phyloP scores from a whole-genome alignment of 2,888 invertebrate species.

The Artemia sinica region DNA sequence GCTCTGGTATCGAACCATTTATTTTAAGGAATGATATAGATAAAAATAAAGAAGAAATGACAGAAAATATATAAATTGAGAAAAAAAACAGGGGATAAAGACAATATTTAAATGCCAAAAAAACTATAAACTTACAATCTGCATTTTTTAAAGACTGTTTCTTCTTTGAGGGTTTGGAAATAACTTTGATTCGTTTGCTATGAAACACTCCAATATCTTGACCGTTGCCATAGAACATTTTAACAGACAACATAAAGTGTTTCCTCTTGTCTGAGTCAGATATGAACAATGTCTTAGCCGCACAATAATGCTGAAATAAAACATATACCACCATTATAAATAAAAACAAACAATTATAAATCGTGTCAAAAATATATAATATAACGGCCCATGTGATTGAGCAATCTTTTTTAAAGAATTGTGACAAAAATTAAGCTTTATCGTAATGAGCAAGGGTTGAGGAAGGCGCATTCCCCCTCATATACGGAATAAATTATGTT shows the following conservation, averaged over 20 bases:
- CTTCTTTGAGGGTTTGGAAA: constrained; percentile 98
- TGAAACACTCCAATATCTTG: constrained; percentile 97
- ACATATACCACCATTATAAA: not conserved
- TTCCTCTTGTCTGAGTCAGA: constrained; percentile 98
- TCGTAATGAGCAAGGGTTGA: no score
- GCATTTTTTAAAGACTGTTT: constrained; percentile 98
- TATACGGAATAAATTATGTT: no score
- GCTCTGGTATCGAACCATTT: no score
- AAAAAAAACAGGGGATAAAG: not conserved
- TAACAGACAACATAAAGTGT: constrained; percentile 96
- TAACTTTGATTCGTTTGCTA: constrained; percentile 97
- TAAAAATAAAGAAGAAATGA: no score
- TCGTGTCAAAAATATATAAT: not conserved
- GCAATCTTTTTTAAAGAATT: no score
- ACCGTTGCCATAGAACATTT: constrained; percentile 96
- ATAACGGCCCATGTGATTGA: no score
- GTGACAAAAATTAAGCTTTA: no score
- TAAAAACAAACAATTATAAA: not conserved
- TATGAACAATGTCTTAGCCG: constrained; percentile 96
- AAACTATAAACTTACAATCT: constrained; percentile 43
- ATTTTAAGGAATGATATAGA: no score
- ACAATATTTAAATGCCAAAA: constrained; percentile 21
- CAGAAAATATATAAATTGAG: no score
- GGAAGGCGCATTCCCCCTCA: no score
- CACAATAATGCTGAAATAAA: constrained; percentile 65